Evolutionary conservation across 2,888 invertebrate species (phyloP), one percentile per base, ranked within the genome.

Genomic region (Lottia gigantea): DNA sequence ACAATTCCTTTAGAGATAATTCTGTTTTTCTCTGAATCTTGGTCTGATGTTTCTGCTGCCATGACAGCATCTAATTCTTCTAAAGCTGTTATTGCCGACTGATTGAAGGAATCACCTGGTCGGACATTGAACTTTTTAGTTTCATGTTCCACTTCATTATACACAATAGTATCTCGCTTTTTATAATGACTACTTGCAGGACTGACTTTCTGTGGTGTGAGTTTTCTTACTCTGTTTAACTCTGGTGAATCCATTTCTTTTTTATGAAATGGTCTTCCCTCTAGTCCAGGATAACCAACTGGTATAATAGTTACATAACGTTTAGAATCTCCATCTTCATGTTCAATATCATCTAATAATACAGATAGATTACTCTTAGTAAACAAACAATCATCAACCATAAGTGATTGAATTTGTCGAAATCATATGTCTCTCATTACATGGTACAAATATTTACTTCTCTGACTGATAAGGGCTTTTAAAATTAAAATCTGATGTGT

Each of bases 1-100:
- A 46, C 19, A 31, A 40, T 63, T 23, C 12, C 46, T 55, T 63
- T 15, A n/a, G 62, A 67, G 62, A 64, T n/a, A 40, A 68, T 46
- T 72, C 68, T 16, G 63, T n/a, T 65, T n/a, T 25, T 62, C 61
- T 47, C 26, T 49, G 63, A 62, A 23, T 82, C 80, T 7, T 76
- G 70, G 62, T 80, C 81, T 4, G 79, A 75, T 0, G 79, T 79
- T 67, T 83, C 85, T 11, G 81, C 80, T 19, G 84, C 86, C 72
- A 86, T 83, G 14, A 83, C 86, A 66, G 84, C 87, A 73, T 88
- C 87, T 31, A 87, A 78, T 66, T 85, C 85, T 72, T 84, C 80
- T n/a, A 87, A 68, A 3, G 85, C 86, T 63, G 80, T 79, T 76
- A 83, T 71, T 3, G 84, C 85, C 62, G 80, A 80, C 31, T 76